phyloP scores from a whole-genome alignment of 2,113 vertebrate species.

The Pachyramphus minor region DNA sequence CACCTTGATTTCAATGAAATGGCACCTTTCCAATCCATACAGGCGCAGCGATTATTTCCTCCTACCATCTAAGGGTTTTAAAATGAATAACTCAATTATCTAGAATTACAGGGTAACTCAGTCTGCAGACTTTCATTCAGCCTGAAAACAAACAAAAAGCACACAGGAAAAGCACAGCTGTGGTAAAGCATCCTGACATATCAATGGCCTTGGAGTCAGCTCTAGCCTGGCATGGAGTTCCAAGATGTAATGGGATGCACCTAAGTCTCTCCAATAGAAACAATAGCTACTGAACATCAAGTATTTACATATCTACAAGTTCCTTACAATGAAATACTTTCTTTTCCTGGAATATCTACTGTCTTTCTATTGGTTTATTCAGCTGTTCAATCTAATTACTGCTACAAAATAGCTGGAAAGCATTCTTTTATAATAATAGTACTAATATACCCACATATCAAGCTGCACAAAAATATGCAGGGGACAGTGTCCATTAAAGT shows the following conservation, averaged over 20 bases:
- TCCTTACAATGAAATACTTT: neutral
- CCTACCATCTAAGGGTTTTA: neutral
- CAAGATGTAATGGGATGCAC: neutral
- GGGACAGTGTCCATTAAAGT: neutral
- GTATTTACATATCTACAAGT: neutral
- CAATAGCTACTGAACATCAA: neutral
- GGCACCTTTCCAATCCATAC: slow-evolving; percentile 17
- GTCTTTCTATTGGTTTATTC: neutral
- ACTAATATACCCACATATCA: neutral
- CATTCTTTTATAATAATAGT: neutral
- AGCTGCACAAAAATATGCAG: neutral
- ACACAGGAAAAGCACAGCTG: neutral
- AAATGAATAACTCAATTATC: slow-evolving; percentile 47
- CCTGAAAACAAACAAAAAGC: slow-evolving; percentile 11
- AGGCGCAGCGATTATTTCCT: neutral
- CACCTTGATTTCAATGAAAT: slow-evolving; percentile 4
- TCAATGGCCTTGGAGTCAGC: accelerated
- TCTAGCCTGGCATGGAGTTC: neutral
- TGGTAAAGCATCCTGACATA: neutral
- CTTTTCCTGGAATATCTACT: neutral
- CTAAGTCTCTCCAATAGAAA: neutral
- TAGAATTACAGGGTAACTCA: neutral
- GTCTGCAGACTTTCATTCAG: neutral
- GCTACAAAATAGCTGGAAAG: neutral
- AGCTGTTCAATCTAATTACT: neutral